Evolutionary conservation across 1,140 invertebrate species (phyloP).

Genomic region (Anastatus disparis): DNA sequence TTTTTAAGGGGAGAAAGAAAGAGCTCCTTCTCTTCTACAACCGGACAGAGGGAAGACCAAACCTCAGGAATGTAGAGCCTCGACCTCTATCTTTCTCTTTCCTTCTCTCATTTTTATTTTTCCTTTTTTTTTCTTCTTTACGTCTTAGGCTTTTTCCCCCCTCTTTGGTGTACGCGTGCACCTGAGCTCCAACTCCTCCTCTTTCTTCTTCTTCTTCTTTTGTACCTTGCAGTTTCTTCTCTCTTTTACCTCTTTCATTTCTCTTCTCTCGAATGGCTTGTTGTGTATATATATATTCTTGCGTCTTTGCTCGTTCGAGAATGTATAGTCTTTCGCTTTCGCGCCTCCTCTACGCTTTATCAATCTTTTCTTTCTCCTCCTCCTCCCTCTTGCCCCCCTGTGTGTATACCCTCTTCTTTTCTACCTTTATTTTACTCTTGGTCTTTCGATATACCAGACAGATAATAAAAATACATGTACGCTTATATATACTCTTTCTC

Average conservation of each 20-base stretch:
- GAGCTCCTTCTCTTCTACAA: too few relatives aligned
- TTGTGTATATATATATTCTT: too few relatives aligned
- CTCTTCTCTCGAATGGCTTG: background rate
- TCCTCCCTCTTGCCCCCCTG: too few relatives aligned
- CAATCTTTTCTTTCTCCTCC: background rate
- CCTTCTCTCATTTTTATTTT: conserved; percentile 14
- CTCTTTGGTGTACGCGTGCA: background rate
- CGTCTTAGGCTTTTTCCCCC: background rate
- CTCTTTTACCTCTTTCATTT: background rate
- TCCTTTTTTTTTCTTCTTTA: background rate
- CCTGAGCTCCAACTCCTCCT: background rate
- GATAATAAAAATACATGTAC: too few relatives aligned
- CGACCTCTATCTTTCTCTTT: conserved; percentile 10
- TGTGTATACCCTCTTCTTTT: too few relatives aligned
- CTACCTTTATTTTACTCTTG: too few relatives aligned
- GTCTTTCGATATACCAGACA: too few relatives aligned
- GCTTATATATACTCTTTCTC: too few relatives aligned
- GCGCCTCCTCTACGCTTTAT: background rate
- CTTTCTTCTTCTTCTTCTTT: conserved; percentile 1
- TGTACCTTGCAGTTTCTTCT: too few relatives aligned
- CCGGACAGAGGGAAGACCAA: conserved; percentile 34
- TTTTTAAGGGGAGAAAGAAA: too few relatives aligned
- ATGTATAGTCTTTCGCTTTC: too few relatives aligned
- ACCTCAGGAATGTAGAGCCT: conserved; percentile 51
- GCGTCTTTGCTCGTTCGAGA: too few relatives aligned